Evolutionary conservation across 2,888 invertebrate genomes (phyloP).

Genomic region (Linnaemya vulpina): DNA sequence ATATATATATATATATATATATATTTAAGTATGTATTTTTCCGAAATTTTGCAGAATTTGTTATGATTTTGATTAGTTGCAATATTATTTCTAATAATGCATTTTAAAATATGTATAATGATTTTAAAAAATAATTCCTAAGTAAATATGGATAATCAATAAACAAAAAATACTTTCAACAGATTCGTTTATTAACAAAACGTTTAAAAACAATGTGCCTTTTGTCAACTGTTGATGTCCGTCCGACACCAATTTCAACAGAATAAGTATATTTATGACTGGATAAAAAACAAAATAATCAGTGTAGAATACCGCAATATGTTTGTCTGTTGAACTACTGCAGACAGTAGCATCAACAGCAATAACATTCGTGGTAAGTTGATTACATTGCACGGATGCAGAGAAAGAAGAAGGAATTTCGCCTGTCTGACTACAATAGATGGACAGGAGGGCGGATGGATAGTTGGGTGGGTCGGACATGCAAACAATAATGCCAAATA

Average conservation of each 20-base stretch:
- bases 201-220: slow-evolving; percentile 19
- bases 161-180: not conserved
- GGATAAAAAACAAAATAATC: slow-evolving; percentile 41
- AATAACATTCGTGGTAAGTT: not conserved
- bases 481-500: slow-evolving; percentile 54
- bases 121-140: not conserved
- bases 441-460: not conserved
- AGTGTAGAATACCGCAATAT: slow-evolving; percentile 50
- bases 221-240: slow-evolving; percentile 49
- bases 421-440: slow-evolving; percentile 12
- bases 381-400: slow-evolving; percentile 19
- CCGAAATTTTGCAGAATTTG: too few species aligned
- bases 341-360: slow-evolving; percentile 28
- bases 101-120: too few species aligned
- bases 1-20: too few species aligned
- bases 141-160: not conserved
- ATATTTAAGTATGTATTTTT: too few species aligned
- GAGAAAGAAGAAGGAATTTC: slow-evolving; percentile 16
- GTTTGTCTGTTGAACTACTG: not conserved
- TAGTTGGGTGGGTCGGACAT: not conserved
- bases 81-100: too few species aligned
- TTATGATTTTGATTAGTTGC: too few species aligned
- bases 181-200: not conserved
- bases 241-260: slow-evolving; percentile 4
- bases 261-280: not conserved